Evolutionary conservation across 1,140 invertebrate genomes (phyloP).

Genomic region (Metopolophium dirhodum): DNA sequence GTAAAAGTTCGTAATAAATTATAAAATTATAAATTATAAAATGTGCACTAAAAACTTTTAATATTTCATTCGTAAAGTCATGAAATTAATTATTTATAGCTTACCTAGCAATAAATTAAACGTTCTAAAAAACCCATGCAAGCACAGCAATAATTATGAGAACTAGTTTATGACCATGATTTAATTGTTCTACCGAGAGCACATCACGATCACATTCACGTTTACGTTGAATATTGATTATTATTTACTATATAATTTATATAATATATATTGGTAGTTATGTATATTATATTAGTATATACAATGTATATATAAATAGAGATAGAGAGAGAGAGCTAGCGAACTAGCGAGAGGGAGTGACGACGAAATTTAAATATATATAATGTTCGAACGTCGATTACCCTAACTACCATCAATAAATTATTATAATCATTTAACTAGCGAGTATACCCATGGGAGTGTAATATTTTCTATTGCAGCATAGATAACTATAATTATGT

Average conservation of each 20-base stretch:
- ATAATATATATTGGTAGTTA: background rate
- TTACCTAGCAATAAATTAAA: background rate
- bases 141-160: background rate
- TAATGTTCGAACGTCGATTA: background rate
- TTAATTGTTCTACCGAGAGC: background rate
- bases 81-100: background rate
- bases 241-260: background rate
- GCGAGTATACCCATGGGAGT: background rate
- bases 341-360: background rate
- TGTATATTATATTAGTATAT: background rate
- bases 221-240: background rate
- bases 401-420: background rate
- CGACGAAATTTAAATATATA: background rate
- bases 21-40: background rate
- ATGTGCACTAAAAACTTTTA: background rate
- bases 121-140: background rate
- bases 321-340: background rate
- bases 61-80: background rate
- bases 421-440: background rate
- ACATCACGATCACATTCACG: background rate
- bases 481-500: background rate
- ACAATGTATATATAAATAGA: background rate
- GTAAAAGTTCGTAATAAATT: background rate
- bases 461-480: background rate
- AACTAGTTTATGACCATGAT: background rate